A percentile compares a stretch with the other conserved stretches of the same genome.
phyloP scores from a whole-genome alignment of 2,888 invertebrate genomes.

The Brassicogethes aeneus region DNA sequence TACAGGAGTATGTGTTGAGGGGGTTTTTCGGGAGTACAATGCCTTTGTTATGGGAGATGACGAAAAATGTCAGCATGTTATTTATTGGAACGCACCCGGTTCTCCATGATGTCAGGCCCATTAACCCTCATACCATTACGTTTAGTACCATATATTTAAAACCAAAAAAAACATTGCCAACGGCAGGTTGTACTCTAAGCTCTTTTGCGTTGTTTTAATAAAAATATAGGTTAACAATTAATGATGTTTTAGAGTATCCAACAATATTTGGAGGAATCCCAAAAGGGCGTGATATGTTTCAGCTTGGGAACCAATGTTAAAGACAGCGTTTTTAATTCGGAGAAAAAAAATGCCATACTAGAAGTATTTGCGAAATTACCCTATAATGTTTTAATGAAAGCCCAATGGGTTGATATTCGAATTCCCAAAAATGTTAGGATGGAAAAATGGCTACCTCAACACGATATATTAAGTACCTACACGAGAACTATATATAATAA shows the following conservation, averaged over 20 bases:
- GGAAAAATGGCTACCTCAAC: conserved; percentile 5
- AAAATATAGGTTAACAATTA: too few relatives aligned
- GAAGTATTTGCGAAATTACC: conserved; percentile 6
- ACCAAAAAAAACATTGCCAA: conserved; percentile 20
- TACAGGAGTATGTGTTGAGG: conserved; percentile 14
- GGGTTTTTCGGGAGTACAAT: conserved; percentile 29
- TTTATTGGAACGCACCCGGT: conserved; percentile 32
- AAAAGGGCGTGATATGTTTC: conserved; percentile 9
- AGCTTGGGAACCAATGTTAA: conserved; percentile 11
- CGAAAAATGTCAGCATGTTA: conserved; percentile 28
- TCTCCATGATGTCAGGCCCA: conserved; percentile 27
- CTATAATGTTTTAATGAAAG: conserved; percentile 10
- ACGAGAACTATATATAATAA: too few relatives aligned
- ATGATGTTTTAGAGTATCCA: conserved; percentile 11
- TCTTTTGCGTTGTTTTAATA: too few relatives aligned
- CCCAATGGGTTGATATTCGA: conserved; percentile 1
- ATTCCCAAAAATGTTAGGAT: conserved; percentile 4
- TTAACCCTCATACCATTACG: conserved; percentile 30
- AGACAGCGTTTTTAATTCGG: conserved; percentile 4
- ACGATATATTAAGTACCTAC: conserved; percentile 5
- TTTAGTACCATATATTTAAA: conserved; percentile 28
- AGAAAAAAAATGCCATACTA: conserved; percentile 5
- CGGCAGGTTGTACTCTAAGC: too few relatives aligned
- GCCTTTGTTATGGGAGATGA: conserved; percentile 22
- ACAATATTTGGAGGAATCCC: conserved; percentile 6